A percentile compares a stretch with the other conserved stretches of the same genome.
phyloP scores from a whole-genome alignment of 2,113 vertebrate species.

The Tetrao urogallus region DNA sequence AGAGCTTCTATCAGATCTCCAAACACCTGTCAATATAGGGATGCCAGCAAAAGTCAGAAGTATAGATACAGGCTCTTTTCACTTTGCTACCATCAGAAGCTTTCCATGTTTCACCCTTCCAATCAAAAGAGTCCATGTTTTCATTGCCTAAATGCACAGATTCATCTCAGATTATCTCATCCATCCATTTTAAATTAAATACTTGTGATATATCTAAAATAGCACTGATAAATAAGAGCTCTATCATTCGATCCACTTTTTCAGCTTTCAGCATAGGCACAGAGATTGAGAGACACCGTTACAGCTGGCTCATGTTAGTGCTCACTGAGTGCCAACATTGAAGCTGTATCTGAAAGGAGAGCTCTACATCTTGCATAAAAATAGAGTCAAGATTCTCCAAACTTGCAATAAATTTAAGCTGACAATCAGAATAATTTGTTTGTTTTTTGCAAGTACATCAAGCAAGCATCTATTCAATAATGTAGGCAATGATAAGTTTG shows the following conservation, averaged over 20 bases:
- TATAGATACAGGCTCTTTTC: neutral
- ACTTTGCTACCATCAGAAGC: neutral
- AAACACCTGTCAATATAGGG: neutral
- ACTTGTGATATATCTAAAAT: neutral
- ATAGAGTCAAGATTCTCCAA: neutral
- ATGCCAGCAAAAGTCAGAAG: neutral
- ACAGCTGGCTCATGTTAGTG: neutral
- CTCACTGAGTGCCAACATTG: neutral
- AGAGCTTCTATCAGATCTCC: neutral
- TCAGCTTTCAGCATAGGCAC: neutral
- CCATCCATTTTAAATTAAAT: neutral
- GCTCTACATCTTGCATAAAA: neutral
- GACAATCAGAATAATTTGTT: neutral
- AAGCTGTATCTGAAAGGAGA: slow-evolving; percentile 1
- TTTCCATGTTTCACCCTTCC: neutral
- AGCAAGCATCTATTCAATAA: neutral
- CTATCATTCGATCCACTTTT: neutral
- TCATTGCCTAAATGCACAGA: neutral
- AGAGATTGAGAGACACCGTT: neutral
- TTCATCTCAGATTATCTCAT: neutral
- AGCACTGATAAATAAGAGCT: neutral
- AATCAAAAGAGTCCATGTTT: neutral
- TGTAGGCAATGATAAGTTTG: neutral
- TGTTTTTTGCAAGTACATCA: neutral
- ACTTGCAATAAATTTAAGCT: neutral